Conservation (phyloP, 2,888 invertebrate species). For the Ecdyonurus torrentis region DNA sequence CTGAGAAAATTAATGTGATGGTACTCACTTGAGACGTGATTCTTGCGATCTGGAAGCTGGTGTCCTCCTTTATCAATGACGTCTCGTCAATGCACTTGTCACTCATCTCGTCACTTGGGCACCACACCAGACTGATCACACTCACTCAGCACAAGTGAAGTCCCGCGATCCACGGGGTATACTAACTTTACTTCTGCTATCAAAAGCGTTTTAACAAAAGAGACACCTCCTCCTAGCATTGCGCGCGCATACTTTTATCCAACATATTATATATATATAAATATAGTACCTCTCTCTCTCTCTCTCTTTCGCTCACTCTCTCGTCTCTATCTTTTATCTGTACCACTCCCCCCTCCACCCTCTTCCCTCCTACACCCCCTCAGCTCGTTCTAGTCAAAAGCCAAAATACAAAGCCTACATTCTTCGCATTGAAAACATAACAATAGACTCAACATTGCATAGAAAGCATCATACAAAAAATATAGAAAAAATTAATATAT, state of each 20-base stretch:
- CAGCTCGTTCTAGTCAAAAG: slow-evolving; percentile 3
- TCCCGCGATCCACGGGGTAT: not conserved
- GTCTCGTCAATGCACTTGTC: no score
- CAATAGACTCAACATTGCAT: slow-evolving; percentile 4
- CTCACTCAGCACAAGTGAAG: not conserved
- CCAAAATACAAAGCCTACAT: slow-evolving; percentile 4
- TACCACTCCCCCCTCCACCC: not conserved
- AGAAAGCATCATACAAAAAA: slow-evolving; percentile 1
- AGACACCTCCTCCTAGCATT: not conserved
- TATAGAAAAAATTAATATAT: not conserved
- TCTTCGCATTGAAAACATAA: slow-evolving; percentile 4
- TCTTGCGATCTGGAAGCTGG: not conserved
- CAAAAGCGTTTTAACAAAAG: not conserved
- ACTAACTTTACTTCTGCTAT: not conserved
- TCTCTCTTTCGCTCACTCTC: not conserved
- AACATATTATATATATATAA: not conserved
- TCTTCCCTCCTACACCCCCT: not conserved
- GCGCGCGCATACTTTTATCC: slow-evolving; percentile 2
- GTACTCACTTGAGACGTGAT: not conserved
- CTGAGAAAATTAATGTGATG: no score
- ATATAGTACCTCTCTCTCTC: not conserved
- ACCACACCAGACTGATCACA: not conserved
- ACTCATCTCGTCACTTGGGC: not conserved
- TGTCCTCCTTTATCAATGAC: no score
- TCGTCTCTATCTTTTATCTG: slow-evolving; percentile 1